Evolutionary conservation across 2,888 invertebrate species (phyloP).

Genomic region (Andrena dorsata): DNA sequence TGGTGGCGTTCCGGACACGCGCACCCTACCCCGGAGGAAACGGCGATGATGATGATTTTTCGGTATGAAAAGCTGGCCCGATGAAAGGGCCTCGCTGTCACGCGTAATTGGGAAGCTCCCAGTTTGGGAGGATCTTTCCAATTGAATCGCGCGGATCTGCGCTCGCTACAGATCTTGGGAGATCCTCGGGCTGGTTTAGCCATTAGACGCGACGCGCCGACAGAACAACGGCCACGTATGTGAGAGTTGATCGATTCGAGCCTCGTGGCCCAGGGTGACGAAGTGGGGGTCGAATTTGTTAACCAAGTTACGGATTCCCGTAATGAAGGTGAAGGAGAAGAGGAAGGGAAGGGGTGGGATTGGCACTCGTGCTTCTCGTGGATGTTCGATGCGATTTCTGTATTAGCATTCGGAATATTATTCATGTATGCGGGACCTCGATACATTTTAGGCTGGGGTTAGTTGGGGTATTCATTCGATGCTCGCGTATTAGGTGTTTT

Average conservation of each 20-base stretch:
- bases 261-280: conserved; percentile 62
- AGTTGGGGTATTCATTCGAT: conserved; percentile 10
- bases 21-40: not conserved
- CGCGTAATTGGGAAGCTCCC: not conserved
- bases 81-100: conserved; percentile 5
- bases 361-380: conserved; percentile 72
- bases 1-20: conserved; percentile 11
- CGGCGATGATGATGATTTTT: conserved; percentile 46
- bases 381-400: conserved; percentile 82
- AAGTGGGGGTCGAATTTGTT: conserved; percentile 77
- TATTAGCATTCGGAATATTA: conserved; percentile 83
- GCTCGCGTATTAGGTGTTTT: too few species aligned
- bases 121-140: too few species aligned
- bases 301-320: conserved; percentile 83
- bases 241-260: conserved; percentile 54
- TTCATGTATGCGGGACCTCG: conserved; percentile 82
- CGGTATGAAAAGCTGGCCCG: conserved; percentile 14
- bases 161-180: not conserved
- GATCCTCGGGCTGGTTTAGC: too few species aligned
- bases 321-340: conserved; percentile 77
- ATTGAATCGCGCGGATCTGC: too few species aligned
- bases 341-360: conserved; percentile 45
- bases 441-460: conserved; percentile 51
- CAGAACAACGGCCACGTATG: too few species aligned
- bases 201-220: not conserved